A percentile compares a stretch with the other conserved stretches of the same genome.
Conservation (phyloP, 2,888 invertebrate genomes). For the Agriotes lineatus region DNA sequence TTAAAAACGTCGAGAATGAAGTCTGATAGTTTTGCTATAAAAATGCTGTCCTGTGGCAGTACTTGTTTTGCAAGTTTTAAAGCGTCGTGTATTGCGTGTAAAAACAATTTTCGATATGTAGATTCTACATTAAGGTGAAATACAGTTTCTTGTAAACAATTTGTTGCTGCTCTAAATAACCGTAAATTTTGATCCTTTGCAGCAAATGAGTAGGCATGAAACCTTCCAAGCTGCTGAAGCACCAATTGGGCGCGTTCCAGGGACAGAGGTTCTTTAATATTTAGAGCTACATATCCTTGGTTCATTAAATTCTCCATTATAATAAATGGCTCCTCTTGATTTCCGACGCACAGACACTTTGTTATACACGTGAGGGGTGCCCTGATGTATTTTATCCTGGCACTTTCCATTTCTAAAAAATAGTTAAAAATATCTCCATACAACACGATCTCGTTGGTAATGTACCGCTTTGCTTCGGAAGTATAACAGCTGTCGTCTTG, state of each 20-base stretch:
- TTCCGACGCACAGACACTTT: not conserved
- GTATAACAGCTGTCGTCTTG: not conserved
- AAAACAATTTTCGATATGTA: not conserved
- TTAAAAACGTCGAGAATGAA: constrained; percentile 3
- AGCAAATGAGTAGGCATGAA: constrained; percentile 8
- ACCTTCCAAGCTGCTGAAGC: not conserved
- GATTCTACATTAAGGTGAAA: not conserved
- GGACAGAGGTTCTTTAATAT: not conserved
- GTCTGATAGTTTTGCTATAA: not conserved
- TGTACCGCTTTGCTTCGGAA: not conserved
- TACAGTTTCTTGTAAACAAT: not conserved
- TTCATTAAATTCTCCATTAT: constrained; percentile 18
- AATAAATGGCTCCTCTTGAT: constrained; percentile 13
- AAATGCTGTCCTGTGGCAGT: not conserved
- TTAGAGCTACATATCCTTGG: not conserved
- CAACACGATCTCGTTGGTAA: not conserved
- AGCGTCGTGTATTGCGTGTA: constrained; percentile 4
- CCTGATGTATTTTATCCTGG: not conserved
- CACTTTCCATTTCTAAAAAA: not conserved
- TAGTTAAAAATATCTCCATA: not conserved
- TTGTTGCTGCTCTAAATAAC: not conserved
- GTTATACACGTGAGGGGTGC: not conserved
- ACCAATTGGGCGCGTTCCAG: not conserved
- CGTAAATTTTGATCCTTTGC: not conserved
- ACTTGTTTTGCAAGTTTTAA: not conserved